Conservation (phyloP, 2,888 invertebrate species). For the Hirtodrosophila cameraria region DNA sequence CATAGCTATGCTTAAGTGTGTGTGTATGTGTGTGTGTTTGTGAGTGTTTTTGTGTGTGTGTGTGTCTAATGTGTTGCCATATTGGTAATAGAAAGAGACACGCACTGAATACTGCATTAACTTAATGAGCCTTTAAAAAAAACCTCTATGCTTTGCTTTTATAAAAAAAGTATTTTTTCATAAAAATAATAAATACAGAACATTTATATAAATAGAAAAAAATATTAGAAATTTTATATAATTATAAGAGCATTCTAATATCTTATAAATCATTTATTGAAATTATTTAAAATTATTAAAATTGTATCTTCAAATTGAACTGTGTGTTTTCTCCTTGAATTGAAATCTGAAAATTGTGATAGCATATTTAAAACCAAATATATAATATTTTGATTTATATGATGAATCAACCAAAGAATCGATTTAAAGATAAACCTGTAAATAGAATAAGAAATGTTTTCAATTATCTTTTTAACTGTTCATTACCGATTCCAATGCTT, state of each 20-base stretch:
- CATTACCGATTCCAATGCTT: background rate
- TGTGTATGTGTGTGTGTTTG: background rate
- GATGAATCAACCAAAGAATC: background rate
- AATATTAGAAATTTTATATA: background rate
- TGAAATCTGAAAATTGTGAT: no score
- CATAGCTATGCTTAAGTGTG: slow-evolving; percentile 8
- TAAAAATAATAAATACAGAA: background rate
- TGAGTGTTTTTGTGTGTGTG: slow-evolving; percentile 1
- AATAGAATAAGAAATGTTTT: background rate
- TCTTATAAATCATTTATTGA: no score
- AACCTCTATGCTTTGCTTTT: no score
- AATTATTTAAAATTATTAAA: no score
- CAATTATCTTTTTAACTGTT: fast-evolving
- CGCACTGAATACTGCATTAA: slow-evolving; percentile 7
- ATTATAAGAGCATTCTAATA: background rate
- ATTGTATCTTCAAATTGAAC: no score
- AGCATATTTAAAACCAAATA: no score
- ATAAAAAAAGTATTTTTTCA: no score
- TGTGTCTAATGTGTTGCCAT: slow-evolving; percentile 53
- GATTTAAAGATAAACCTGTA: slow-evolving; percentile 55
- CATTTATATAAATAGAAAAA: no score
- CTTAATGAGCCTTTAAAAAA: background rate
- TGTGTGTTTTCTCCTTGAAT: no score
- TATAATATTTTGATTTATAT: background rate
- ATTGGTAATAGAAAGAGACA: slow-evolving; percentile 40